phyloP scores from a whole-genome alignment of 2,797 vertebrate species.

The Catostomus latipinnis region DNA sequence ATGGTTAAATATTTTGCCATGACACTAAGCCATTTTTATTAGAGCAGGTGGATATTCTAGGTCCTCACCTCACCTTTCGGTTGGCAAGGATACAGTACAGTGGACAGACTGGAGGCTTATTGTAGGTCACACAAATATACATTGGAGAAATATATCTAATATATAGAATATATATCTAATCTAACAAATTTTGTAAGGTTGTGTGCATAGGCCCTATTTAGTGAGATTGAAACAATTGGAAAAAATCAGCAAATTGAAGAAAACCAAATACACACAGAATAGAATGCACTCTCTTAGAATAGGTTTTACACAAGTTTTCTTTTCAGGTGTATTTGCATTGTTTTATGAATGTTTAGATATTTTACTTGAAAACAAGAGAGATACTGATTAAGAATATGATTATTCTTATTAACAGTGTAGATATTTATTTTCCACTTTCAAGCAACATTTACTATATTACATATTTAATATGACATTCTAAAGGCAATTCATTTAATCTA shows the following conservation, averaged over 20 bases:
- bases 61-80: background rate
- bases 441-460: too few relatives aligned
- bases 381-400: too few relatives aligned
- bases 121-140: background rate
- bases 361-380: background rate
- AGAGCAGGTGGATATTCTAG: background rate
- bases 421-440: too few relatives aligned
- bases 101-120: background rate
- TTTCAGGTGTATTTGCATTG: background rate
- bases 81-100: conserved; percentile 1
- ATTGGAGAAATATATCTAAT: background rate
- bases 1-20: too few relatives aligned
- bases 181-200: background rate
- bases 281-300: too few relatives aligned
- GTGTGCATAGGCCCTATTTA: background rate
- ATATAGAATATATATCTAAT: background rate
- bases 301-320: background rate
- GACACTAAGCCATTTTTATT: background rate
- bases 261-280: too few relatives aligned
- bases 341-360: background rate
- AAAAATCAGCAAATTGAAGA: too few relatives aligned
- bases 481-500: too few relatives aligned
- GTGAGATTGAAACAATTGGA: background rate
- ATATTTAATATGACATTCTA: too few relatives aligned
- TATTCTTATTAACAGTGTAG: too few relatives aligned